Conservation (phyloP, 2,797 vertebrate species). For the Rhincodon typus region DNA sequence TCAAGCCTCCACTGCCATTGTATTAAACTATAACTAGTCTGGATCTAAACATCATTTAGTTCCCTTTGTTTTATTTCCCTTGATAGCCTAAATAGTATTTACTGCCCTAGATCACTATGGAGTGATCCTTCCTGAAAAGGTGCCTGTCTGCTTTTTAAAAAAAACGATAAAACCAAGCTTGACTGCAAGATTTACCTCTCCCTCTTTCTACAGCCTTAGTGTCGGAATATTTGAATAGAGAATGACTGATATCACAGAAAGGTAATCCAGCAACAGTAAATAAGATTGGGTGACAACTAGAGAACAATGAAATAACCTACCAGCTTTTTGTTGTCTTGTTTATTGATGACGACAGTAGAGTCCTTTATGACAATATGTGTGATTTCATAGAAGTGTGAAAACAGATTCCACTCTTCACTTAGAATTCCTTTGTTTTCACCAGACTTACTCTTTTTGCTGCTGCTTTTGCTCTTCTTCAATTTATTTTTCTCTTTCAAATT, state of each 20-base stretch:
- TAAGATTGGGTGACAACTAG: neutral
- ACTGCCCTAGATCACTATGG: neutral
- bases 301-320: constrained; percentile 53
- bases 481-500: constrained; percentile 73
- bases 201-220: neutral
- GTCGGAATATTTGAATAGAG: neutral
- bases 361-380: constrained; percentile 87
- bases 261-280: neutral
- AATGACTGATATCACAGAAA: neutral
- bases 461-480: constrained; percentile 71
- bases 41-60: neutral
- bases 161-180: neutral
- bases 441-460: constrained; percentile 65
- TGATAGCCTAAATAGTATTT: neutral
- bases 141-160: neutral
- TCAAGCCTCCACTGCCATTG: neutral
- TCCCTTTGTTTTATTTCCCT: neutral
- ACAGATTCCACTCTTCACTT: constrained; percentile 65
- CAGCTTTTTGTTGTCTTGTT: constrained; percentile 93
- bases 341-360: constrained; percentile 72
- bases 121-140: neutral
- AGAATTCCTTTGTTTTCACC: constrained; percentile 54
- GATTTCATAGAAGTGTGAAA: constrained; percentile 92
- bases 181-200: neutral
- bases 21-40: neutral